These are phyloP conservation scores for Cariama cristata DNA, from an alignment of 2,113 vertebrate species.

Conservation along the genomic window DNA sequence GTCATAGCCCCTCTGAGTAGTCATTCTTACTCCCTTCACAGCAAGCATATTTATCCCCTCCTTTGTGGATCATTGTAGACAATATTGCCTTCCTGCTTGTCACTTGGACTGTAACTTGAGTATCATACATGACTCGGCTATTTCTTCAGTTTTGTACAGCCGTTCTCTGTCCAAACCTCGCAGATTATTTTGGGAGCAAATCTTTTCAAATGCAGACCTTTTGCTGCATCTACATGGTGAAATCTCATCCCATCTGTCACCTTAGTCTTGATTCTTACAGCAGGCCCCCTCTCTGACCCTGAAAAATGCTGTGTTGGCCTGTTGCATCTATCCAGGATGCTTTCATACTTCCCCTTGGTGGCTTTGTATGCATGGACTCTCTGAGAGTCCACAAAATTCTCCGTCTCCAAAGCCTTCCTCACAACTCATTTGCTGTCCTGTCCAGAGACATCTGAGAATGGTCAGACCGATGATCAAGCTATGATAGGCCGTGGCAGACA, in stretches of 20 bases:
- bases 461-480: neutral
- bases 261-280: neutral
- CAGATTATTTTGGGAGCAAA: neutral
- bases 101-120: neutral
- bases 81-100: neutral
- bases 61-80: neutral
- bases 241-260: neutral
- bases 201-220: neutral
- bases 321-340: neutral
- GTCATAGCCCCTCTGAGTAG: neutral
- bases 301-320: neutral
- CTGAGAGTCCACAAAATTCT: neutral
- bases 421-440: neutral
- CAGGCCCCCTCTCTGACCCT: neutral
- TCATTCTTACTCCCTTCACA: neutral
- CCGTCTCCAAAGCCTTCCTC: neutral
- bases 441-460: neutral
- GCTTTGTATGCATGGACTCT: accelerated
- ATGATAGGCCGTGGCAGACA: accelerated
- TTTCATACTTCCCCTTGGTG: neutral
- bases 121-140: neutral
- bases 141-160: neutral
- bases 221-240: neutral
- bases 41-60: neutral
- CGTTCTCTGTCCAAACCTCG: neutral